Evolutionary conservation across 2,797 vertebrate species (phyloP).

Genomic region (Acropternis orthonyx): DNA sequence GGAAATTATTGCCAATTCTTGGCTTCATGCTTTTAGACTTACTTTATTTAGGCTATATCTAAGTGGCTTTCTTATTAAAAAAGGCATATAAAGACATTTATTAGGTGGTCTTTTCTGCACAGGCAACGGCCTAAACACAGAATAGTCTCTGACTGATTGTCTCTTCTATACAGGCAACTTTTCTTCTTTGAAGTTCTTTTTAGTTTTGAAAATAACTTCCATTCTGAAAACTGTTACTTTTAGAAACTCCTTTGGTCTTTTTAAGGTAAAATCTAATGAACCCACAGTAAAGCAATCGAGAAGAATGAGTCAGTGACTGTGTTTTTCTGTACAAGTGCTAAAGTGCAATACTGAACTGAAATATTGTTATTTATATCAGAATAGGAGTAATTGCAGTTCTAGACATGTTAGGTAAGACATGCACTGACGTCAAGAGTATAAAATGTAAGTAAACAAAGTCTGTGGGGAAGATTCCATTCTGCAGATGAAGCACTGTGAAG

Average conservation of each 20-base stretch:
- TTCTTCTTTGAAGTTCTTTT: background rate
- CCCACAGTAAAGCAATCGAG: background rate
- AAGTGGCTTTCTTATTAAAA: background rate
- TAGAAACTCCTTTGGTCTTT: background rate
- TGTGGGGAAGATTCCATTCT: background rate
- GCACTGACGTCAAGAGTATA: background rate
- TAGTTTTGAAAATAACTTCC: background rate
- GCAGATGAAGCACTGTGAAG: background rate
- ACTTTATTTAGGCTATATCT: background rate
- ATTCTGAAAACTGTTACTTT: background rate
- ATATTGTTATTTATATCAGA: background rate
- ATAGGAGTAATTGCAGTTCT: background rate
- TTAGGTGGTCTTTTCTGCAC: background rate
- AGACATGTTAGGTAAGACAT: background rate
- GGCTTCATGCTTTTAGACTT: background rate
- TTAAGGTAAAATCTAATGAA: background rate
- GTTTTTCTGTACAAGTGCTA: background rate
- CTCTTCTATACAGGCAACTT: background rate
- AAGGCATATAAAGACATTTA: background rate
- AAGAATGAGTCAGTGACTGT: background rate
- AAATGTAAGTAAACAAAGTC: background rate
- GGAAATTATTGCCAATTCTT: background rate
- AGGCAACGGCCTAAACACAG: background rate
- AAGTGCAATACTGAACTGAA: background rate
- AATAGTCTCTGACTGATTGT: background rate